Percentiles rank a stretch among this genome's conserved stretches.
These are phyloP conservation scores for Teleogryllus occipitalis DNA, from an alignment of 1,140 invertebrate species.

Conservation along the genomic window DNA sequence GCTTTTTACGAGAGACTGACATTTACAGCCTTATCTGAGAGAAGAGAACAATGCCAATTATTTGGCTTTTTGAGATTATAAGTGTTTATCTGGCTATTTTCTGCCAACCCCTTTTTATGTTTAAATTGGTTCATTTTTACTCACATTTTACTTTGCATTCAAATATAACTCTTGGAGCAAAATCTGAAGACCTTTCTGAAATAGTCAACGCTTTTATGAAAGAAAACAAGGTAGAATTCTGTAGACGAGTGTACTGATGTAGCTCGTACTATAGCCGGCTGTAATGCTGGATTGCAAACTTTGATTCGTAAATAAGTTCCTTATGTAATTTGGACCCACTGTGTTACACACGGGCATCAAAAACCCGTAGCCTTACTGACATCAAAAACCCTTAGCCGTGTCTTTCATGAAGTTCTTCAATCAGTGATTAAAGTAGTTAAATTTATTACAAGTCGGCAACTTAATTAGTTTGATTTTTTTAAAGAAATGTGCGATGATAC, in stretches of 20 bases:
- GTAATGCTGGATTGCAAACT: not conserved
- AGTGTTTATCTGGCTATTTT: too few relatives aligned
- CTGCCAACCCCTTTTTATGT: too few relatives aligned
- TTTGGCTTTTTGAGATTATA: too few relatives aligned
- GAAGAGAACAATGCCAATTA: too few relatives aligned
- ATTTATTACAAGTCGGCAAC: not conserved
- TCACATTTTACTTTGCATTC: too few relatives aligned
- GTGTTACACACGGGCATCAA: not conserved
- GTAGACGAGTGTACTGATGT: not conserved
- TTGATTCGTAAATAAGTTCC: not conserved
- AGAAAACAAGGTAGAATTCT: not conserved
- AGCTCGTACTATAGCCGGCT: not conserved
- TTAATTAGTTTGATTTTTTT: not conserved
- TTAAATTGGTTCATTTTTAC: too few relatives aligned
- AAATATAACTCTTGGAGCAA: too few relatives aligned
- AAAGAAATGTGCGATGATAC: not conserved
- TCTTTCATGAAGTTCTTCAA: not conserved
- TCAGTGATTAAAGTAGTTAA: not conserved
- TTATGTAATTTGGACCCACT: not conserved
- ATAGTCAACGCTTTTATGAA: not conserved
- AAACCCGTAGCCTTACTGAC: too few relatives aligned
- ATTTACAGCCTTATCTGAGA: too few relatives aligned
- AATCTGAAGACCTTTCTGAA: not conserved
- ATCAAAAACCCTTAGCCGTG: not conserved
- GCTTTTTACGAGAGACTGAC: too few relatives aligned